These are phyloP conservation scores for Podargus strigoides DNA, from an alignment of 2,797 vertebrate species.

Conservation along the genomic window DNA sequence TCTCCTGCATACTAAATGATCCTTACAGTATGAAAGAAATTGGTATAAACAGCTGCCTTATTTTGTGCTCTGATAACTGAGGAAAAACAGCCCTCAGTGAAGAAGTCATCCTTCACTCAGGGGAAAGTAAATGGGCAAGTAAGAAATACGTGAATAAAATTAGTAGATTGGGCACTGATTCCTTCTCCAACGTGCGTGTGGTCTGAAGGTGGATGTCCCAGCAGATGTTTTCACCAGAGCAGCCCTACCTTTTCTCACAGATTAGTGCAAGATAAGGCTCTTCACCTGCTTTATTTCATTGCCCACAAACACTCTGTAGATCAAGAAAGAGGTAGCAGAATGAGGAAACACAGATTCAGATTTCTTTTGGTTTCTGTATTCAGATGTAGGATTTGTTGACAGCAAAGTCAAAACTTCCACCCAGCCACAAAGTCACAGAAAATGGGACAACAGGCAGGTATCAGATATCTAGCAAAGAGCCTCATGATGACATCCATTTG, in stretches of 20 bases:
- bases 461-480: neutral
- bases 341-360: neutral
- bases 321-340: neutral
- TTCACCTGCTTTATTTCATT: neutral
- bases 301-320: neutral
- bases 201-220: neutral
- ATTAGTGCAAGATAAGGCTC: neutral
- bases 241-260: neutral
- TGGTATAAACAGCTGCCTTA: constrained; percentile 49
- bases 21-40: constrained; percentile 10
- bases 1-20: constrained; percentile 48
- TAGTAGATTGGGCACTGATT: neutral
- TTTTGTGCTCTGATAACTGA: constrained; percentile 48
- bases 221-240: neutral
- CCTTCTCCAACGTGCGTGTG: neutral
- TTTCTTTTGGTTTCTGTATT: neutral
- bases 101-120: neutral
- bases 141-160: neutral
- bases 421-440: neutral
- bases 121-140: neutral
- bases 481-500: neutral
- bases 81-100: neutral
- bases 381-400: neutral
- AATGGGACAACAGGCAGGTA: neutral
- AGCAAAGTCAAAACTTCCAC: neutral